Evolutionary conservation across 2,113 vertebrate genomes (phyloP).

Genomic region (Salvelinus fontinalis): DNA sequence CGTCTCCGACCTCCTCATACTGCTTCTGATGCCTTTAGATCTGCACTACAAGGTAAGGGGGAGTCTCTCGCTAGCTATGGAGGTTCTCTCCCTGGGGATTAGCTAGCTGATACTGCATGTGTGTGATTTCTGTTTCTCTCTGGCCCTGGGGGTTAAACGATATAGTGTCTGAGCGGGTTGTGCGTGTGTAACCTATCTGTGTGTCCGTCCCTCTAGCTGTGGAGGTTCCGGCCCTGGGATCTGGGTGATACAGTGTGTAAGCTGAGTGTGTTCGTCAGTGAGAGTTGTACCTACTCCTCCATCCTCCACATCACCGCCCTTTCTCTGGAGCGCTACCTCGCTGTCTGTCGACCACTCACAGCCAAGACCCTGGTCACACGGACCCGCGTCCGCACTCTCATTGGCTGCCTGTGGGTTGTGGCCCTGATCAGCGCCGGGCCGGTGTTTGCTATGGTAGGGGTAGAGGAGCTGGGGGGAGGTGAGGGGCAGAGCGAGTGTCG

Average conservation of each 20-base stretch:
- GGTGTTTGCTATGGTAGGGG: constrained; percentile 71
- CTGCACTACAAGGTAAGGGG: constrained; percentile 74
- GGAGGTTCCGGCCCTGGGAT: constrained; percentile 73
- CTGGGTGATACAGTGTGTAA: constrained; percentile 73
- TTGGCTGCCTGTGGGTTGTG: constrained; percentile 71
- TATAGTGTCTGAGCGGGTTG: too few relatives aligned
- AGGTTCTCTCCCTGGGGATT: too few relatives aligned
- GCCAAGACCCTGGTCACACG: constrained; percentile 73
- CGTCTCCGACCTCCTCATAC: constrained; percentile 74
- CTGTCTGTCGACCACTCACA: constrained; percentile 74
- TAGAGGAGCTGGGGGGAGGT: constrained; percentile 61
- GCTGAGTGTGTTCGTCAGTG: constrained; percentile 74
- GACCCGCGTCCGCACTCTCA: constrained; percentile 64
- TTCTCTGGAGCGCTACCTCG: constrained; percentile 77
- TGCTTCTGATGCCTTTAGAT: constrained; percentile 76
- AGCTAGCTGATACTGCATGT: too few relatives aligned
- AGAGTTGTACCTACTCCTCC: constrained; percentile 79
- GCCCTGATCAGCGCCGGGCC: constrained; percentile 71
- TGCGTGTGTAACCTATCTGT: not conserved
- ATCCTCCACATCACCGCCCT: constrained; percentile 80
- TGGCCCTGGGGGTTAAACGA: too few relatives aligned
- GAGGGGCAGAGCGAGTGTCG: constrained; percentile 69
- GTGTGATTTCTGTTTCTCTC: too few relatives aligned
- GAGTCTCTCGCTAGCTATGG: too few relatives aligned
- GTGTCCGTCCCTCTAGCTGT: constrained; percentile 56